Base-by-base conservation (phyloP, 2,113 vertebrate genomes). In the Lamprotornis superbus region DNA sequence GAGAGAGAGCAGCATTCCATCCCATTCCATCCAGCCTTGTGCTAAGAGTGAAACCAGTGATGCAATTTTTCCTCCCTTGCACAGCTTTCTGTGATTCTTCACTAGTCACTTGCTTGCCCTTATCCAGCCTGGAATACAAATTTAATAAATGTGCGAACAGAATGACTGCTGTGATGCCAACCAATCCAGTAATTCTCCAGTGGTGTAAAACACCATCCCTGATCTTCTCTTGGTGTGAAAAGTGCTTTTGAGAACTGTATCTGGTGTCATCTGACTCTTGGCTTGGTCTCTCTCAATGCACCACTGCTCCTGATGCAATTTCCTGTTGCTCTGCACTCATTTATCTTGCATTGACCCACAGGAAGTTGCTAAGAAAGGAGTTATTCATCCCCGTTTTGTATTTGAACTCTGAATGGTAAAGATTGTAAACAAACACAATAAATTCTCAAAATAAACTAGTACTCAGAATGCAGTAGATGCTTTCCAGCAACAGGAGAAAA, bases 11-110 rank as follows among this genome's bases (percentile, higher is more conserved):
- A 49, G 47, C 1, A 0, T 7, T 16, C 11, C 11, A 37, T 13
- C 39, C 1, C 0, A 5, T 68, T 71, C 12, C 55, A 60, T 9
- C 44, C 8, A 7, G 35, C 13, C 30, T 37, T n/a, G 59, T 3
- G 2, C 44, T n/a, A 46, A 21, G 57, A 55, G 14, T 19, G 44
- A 65, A 52, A 27, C 15, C 30, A 18, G 12, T 25, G 20, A 23
- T 53, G 55, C 15, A 37, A 11, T 37, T 61, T 53, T 81, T 69
- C 50, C 33, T 77, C 21, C 20, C 7, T 46, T 31, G 30, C 20
- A 16, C 35, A 37, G 46, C 37, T 81, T 83, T 80, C n/a, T 69
- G 31, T 27, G 46, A n/a, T 1, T 3, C 27, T 69, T 92, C 52
- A 39, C n/a, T 50, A 24, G 33, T 50, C 37, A 21, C 1, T 16